Evolutionary conservation across 2,888 invertebrate genomes (phyloP), one percentile per base, ranked within the genome.

Genomic region (Craniophora ligustri): DNA sequence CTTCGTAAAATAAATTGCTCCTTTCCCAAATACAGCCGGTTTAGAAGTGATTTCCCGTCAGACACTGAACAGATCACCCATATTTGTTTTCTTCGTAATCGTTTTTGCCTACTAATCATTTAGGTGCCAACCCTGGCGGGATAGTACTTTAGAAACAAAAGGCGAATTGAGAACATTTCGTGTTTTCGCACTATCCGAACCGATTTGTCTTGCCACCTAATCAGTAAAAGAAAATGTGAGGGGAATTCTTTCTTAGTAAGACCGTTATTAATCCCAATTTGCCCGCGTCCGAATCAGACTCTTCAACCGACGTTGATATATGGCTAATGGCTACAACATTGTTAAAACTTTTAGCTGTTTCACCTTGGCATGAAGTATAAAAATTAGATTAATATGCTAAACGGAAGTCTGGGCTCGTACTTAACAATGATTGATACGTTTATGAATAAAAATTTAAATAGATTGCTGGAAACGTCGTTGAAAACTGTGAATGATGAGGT

Each of bases 181-280:
- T 63, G 76, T 75, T 69, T 66, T 70, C 65, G 63, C 73, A 68
- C 72, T 72, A 67, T 72, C 73, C 72, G 54, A 56, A 64, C 78
- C 82, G 75, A 87, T 88, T 87, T 85, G 83, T 89, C 87, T 87
- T 80, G 63, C 72, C 74, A 68, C 74, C 81, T 87, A 88, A 87
- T 89, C 86, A 86, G 82, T 75, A 69, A 73, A 80, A 85, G 81
- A 73, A 82, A 87, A 86, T 82, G 81, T 77, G 75, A 78, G 58
- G 68, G 74, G 74, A 70, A 72, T 81, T 80, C 77, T 77, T 84
- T 82, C 79, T 78, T 77, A 75, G 69, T 60, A 61, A 78, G 82
- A 78, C 82, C 83, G 78, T 84, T 87, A 89, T 88, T 89, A 88
- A 89, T 89, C 88, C 88, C 86, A 87, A 89, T 90, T 89, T 87